A percentile compares a stretch with the other conserved stretches of the same genome.
Evolutionary conservation across 2,888 invertebrate species (phyloP).

Genomic region (Nephrotoma appendiculata): DNA sequence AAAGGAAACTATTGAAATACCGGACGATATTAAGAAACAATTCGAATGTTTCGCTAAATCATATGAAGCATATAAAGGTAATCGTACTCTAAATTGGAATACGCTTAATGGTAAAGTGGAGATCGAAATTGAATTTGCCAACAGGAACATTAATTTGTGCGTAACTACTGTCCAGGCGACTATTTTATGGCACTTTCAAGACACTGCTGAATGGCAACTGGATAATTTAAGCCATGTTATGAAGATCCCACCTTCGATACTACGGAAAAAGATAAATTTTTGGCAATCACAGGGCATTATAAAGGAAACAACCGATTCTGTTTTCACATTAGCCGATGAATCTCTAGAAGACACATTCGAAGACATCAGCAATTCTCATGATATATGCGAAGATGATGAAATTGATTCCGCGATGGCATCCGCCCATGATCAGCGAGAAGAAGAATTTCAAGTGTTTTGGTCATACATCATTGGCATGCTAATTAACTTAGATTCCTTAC

Average conservation of each 20-base stretch:
- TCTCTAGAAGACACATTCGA: constrained; percentile 39
- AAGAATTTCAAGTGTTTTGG: constrained; percentile 77
- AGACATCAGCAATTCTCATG: constrained; percentile 35
- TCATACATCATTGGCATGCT: constrained; percentile 95
- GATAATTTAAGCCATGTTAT: constrained; percentile 73
- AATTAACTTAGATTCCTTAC: constrained; percentile 82
- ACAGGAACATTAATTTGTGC: constrained; percentile 60
- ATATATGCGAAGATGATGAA: constrained; percentile 78
- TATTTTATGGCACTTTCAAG: constrained; percentile 85
- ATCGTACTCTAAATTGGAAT: constrained; percentile 87
- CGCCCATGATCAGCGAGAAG: constrained; percentile 84
- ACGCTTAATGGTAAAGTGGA: constrained; percentile 84
- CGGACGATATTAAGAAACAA: constrained; percentile 62
- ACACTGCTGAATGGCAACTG: constrained; percentile 74
- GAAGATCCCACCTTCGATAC: constrained; percentile 72
- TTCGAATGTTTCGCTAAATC: constrained; percentile 76
- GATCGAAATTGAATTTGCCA: constrained; percentile 77
- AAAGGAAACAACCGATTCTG: constrained; percentile 58
- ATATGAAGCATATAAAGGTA: constrained; percentile 82
- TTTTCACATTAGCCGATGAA: constrained; percentile 58
- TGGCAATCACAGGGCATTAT: constrained; percentile 91
- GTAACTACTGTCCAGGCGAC: constrained; percentile 91
- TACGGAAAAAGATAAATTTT: constrained; percentile 76
- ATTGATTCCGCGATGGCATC: constrained; percentile 90
- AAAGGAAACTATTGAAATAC: constrained; percentile 82